Evolutionary conservation across 2,888 invertebrate species (phyloP).

Genomic region (Sphecodes monilicornis): DNA sequence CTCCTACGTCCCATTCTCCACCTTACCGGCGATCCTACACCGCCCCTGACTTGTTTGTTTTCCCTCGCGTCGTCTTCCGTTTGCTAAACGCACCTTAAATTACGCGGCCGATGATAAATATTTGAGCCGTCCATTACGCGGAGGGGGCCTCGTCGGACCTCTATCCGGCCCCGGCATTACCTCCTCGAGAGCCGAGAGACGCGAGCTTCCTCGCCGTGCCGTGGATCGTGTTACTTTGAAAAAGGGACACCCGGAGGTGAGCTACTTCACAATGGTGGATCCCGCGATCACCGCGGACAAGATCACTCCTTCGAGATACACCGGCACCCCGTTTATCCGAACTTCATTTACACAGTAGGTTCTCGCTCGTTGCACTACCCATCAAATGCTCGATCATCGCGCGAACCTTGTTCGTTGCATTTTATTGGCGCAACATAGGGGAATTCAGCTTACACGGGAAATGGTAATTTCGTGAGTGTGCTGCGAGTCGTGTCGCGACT

Average conservation of each 20-base stretch:
- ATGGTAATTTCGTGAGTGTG: no score
- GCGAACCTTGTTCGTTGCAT: neutral
- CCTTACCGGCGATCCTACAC: slow-evolving; percentile 59
- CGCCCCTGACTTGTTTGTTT: slow-evolving; percentile 81
- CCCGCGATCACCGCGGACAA: neutral
- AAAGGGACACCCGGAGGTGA: slow-evolving; percentile 58
- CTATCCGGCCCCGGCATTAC: slow-evolving; percentile 61
- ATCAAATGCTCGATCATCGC: neutral
- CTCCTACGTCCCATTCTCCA: slow-evolving; percentile 54
- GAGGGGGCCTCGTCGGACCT: slow-evolving; percentile 68
- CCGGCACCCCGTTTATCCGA: neutral
- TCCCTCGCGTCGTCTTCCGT: slow-evolving; percentile 81
- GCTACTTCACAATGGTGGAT: slow-evolving; percentile 24
- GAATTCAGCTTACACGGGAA: no score
- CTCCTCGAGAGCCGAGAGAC: slow-evolving; percentile 46
- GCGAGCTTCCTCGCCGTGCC: slow-evolving; percentile 45
- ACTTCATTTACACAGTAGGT: neutral
- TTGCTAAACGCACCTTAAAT: slow-evolving; percentile 83
- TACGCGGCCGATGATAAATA: slow-evolving; percentile 83
- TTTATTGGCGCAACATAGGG: no score
- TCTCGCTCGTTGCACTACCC: neutral
- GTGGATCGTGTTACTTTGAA: slow-evolving; percentile 65
- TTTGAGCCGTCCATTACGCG: slow-evolving; percentile 82
- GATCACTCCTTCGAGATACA: neutral
- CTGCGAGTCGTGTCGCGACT: no score